These are phyloP conservation scores for Macrotis lagotis DNA, from an alignment of 2,113 vertebrate genomes.

Conservation along the genomic window DNA sequence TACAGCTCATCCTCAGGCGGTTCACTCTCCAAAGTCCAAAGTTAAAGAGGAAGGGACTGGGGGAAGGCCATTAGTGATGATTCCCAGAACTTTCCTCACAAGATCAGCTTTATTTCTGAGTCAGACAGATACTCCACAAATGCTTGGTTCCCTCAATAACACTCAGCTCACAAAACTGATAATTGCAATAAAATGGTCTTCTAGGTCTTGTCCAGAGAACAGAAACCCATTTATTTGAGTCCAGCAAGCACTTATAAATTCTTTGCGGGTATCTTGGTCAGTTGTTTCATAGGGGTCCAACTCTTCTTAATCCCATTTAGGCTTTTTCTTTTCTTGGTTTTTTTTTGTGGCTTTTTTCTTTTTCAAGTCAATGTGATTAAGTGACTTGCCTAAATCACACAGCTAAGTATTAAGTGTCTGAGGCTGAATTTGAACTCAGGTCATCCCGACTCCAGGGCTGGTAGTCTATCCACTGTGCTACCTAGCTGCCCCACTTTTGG, in stretches of 20 bases:
- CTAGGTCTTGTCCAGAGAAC: conserved; percentile 73
- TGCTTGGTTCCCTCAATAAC: conserved; percentile 69
- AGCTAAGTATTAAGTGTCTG: background rate
- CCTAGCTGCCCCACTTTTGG: too few species aligned
- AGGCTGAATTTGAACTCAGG: background rate
- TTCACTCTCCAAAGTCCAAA: conserved; percentile 47
- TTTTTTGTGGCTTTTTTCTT: too few species aligned
- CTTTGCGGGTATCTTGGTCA: background rate
- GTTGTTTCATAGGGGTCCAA: background rate
- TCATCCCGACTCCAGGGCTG: too few species aligned
- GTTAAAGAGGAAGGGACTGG: background rate
- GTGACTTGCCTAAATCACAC: background rate
- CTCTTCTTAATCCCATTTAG: background rate
- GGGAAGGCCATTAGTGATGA: conserved; percentile 63
- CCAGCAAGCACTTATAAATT: conserved; percentile 11
- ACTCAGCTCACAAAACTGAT: conserved; percentile 71
- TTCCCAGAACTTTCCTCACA: conserved; percentile 73
- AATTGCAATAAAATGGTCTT: conserved; percentile 81
- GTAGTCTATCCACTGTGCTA: too few species aligned
- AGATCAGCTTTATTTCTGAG: conserved; percentile 80
- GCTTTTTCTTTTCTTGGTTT: background rate
- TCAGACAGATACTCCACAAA: conserved; percentile 68
- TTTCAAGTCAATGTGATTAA: background rate
- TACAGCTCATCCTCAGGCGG: conserved; percentile 22
- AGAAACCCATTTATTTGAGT: conserved; percentile 32